Evolutionary conservation across 2,113 vertebrate genomes (phyloP), one percentile per base, ranked within the genome.

Genomic region (Mustela lutreola): DNA sequence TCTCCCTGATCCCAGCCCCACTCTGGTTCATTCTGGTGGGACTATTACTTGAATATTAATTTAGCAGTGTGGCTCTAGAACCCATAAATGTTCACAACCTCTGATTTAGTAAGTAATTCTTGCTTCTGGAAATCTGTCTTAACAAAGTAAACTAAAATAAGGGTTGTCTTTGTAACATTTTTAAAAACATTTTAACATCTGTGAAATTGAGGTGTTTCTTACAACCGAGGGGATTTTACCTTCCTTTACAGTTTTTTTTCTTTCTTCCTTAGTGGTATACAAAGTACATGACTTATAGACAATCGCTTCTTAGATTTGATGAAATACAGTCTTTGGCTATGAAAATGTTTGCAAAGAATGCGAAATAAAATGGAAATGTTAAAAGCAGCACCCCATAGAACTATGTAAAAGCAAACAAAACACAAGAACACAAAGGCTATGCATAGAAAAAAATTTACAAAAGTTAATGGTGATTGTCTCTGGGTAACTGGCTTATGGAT

Each of bases 61-160:
- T 76, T 67, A 39, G 63, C 26, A 71, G 26, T 53, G 45, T 71
- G 28, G 58, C 87, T 92, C 92, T 81, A 92, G 24, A 90, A 86
- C 36, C 18, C 50, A 78, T 91, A 86, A 79, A 93, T 87, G 12
- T 58, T 88, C 39, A 92, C 9, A 94, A 71, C 58, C 36, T 94
- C 60, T 87, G 60, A 70, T 11, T 65, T 82, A 65, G 50, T 58
- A 87, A 87, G 71, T 80, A 81, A 83, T 79, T 81, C 18, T 6
- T 6, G 63, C 28, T 92, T 56, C 67, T 71, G 31, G 53, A 19
- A 79, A 28, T 39, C 53, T 95, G 62, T 67, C 31, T 53, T 50
- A 73, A 84, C 90, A 95, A 92, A 86, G 95, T 89, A 78, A 85
- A 94, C 62, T 42, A 93, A 90, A 89, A 67, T n/a, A 81, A 86